Conservation (phyloP, 2,797 vertebrate genomes). For the Silurus aristotelis region DNA sequence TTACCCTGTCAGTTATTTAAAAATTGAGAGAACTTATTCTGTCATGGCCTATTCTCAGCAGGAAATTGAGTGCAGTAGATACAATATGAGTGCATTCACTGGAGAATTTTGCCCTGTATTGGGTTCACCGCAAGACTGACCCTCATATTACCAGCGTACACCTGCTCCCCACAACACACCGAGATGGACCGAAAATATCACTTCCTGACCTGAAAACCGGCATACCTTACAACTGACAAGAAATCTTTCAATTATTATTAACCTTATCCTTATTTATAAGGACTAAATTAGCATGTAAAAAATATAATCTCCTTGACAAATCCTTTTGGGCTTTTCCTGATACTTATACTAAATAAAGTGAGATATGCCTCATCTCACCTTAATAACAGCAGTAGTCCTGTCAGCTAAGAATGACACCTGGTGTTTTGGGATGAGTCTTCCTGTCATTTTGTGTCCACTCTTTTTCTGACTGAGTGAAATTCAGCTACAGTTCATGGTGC, state of each 20-base stretch:
- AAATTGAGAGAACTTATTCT: conserved; percentile 12
- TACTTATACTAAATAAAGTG: too few relatives aligned
- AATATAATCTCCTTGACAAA: neutral
- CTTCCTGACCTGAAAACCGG: neutral
- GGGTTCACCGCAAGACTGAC: conserved; percentile 27
- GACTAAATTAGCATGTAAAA: neutral
- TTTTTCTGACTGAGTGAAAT: neutral
- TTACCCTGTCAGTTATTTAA: conserved; percentile 2
- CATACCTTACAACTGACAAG: too few relatives aligned
- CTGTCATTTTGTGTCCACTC: conserved; percentile 12
- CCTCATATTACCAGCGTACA: conserved; percentile 7
- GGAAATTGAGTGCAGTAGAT: conserved; percentile 21
- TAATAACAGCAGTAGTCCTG: neutral
- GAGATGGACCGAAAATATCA: neutral
- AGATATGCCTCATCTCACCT: neutral
- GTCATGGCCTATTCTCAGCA: conserved; percentile 3
- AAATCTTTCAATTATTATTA: too few relatives aligned
- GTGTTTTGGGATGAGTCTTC: conserved; percentile 4
- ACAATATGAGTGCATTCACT: neutral
- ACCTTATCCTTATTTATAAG: neutral
- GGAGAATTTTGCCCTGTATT: conserved; percentile 20
- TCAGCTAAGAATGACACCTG: neutral
- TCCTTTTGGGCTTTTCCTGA: too few relatives aligned
- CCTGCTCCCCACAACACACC: conserved; percentile 29
- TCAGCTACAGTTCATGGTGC: neutral